Evolutionary conservation across 2,797 vertebrate species (phyloP), one percentile per base, ranked within the genome.

Genomic region (Graptemys geographica): DNA sequence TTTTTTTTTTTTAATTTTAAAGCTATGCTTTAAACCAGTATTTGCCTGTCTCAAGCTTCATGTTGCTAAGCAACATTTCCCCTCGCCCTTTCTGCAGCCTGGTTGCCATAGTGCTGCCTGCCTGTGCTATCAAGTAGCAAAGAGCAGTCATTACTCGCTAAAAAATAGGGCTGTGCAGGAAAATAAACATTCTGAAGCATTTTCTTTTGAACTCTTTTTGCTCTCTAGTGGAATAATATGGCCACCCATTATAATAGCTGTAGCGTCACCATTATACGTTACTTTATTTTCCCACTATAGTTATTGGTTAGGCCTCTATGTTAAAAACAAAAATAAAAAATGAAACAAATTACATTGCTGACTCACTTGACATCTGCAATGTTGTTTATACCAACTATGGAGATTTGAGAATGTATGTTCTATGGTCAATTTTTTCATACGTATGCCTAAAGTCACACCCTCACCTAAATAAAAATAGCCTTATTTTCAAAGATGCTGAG

Each of bases 21-120:
- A 53, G 92, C 93, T 93, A 79, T 80, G 94, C 87, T 97, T 97
- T 96, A 98, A 97, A 96, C 92, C 98, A 97, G 95, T 95, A 92
- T 93, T 97, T 96, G 97, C 94, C 96, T 95, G 93, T 94, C 97
- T 97, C 87, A 97, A 98, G 97, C 98, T 97, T 98, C 96, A 96
- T 91, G 98, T 98, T 98, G 98, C 98, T 98, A 98, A 95, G 98
- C 97, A 96, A 98, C 97, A 55, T 95, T 95, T 94, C 87, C 94
- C 94, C 95, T 96, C 95, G 33, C 97, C 96, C 95, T 95, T 96
- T 96, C 80, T 57, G 92, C 96, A 97, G 97, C 96, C 97, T 41
- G 86, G 98, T 98, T 98, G 98, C 98, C 98, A 98, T 98, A 98
- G 98, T 16, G 93, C 97, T 98, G 91, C 85, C 96, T 95, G 97